Evolutionary conservation across 2,888 invertebrate genomes (phyloP), one percentile per base, ranked within the genome.

Genomic region (Pyrrhia umbra): DNA sequence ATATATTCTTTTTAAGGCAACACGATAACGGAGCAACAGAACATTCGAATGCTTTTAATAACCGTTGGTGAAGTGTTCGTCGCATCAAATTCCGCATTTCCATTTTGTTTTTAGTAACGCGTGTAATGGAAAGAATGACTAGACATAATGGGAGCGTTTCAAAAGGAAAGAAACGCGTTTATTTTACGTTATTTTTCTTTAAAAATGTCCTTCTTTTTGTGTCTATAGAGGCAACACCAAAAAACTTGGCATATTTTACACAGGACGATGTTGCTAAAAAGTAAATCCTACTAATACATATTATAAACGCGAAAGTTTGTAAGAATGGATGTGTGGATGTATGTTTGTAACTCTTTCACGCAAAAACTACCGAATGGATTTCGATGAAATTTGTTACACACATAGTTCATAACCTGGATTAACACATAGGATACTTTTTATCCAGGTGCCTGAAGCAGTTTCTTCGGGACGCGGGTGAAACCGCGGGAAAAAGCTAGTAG

Each of bases 51-150:
- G 74, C 54, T 77, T 75, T 76, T 74, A 72, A 59, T 79, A 82
- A 77, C 67, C 67, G 66, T 66, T 55, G 51, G 68, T 62, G 57
- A 63, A 75, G 61, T 68, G 59, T 57, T 71, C 61, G 60, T 74
- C 77, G 76, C 75, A 78, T 73, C 72, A 72, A 76, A 80, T 85
- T 75, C 65, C 74, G 68, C 78, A 72, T 83, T 85, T 82, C 81
- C 81, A 86, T 85, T 83, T 85, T 84, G 80, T 84, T 81, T 79
- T 63, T 83, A 82, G 79, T 81, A 79, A 84, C 68, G 84, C 84
- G 82, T 86, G 81, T 87, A 87, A 88, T 87, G 82, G 82, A 84
- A 85, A 82, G 65, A 82, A 85, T 86, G 86, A 84, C 85, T 85
- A 76, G 78, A 79, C 85, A 76, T 77, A 83, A 86, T 79, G 77